Percentiles rank a stretch among this genome's conserved stretches.
These are phyloP conservation scores for Tiphia femorata DNA, from an alignment of 2,888 invertebrate species.

Conservation along the genomic window DNA sequence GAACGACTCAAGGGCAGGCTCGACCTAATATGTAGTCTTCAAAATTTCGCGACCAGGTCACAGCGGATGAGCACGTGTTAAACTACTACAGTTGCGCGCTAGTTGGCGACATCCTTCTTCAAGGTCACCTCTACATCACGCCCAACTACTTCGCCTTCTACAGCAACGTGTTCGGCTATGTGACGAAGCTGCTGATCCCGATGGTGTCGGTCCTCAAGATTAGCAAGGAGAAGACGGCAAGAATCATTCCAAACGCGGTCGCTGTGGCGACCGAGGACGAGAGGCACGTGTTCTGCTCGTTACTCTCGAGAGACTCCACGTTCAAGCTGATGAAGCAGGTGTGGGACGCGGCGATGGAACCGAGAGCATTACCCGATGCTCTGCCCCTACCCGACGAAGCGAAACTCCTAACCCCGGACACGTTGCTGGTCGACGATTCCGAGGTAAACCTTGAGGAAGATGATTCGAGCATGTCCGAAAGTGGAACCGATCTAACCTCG, in stretches of 20 bases:
- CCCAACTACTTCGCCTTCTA: slow-evolving; percentile 96
- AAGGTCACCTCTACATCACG: slow-evolving; percentile 94
- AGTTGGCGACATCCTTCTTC: slow-evolving; percentile 91
- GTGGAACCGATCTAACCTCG: slow-evolving; percentile 65
- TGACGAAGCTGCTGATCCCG: slow-evolving; percentile 92
- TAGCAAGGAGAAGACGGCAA: slow-evolving; percentile 93
- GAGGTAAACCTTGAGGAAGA: slow-evolving; percentile 65
- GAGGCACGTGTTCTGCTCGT: slow-evolving; percentile 88
- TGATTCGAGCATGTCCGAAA: slow-evolving; percentile 68
- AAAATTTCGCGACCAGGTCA: slow-evolving; percentile 71
- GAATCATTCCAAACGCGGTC: slow-evolving; percentile 95
- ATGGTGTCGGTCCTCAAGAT: slow-evolving; percentile 87
- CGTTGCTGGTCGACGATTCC: slow-evolving; percentile 60
- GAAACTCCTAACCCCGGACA: slow-evolving; percentile 52
- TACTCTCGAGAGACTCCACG: slow-evolving; percentile 89
- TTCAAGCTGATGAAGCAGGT: slow-evolving; percentile 89
- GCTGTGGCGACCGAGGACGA: slow-evolving; percentile 88
- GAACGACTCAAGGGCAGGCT: slow-evolving; percentile 40
- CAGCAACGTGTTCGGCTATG: slow-evolving; percentile 95
- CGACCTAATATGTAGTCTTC: slow-evolving; percentile 54
- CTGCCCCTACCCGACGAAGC: slow-evolving; percentile 57
- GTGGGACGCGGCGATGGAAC: slow-evolving; percentile 78
- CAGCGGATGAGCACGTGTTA: slow-evolving; percentile 86
- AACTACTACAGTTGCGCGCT: slow-evolving; percentile 95
- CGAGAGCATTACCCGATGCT: slow-evolving; percentile 64